phyloP scores from a whole-genome alignment of 1,140 invertebrate genomes.

The Steinernema feltiae region DNA sequence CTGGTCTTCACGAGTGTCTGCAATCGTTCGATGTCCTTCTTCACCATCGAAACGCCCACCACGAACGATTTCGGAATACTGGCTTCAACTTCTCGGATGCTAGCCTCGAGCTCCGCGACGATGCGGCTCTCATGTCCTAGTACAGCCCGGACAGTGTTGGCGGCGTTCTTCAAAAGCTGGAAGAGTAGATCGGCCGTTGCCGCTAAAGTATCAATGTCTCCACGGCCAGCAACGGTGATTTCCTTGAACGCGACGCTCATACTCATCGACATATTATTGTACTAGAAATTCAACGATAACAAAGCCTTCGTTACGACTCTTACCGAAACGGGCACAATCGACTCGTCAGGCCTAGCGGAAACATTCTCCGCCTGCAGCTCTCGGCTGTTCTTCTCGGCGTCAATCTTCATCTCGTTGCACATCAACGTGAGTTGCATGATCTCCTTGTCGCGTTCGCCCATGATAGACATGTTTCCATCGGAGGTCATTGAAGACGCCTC shows the following conservation, averaged over 20 bases:
- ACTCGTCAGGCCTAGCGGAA: background rate
- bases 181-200: background rate
- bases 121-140: background rate
- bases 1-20: background rate
- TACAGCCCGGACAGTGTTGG: background rate
- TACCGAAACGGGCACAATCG: background rate
- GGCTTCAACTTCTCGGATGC: background rate
- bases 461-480: background rate
- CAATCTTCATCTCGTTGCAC: background rate
- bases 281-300: background rate
- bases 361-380: background rate
- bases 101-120: background rate
- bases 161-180: background rate
- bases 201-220: background rate
- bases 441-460: slow-evolving; percentile 2
- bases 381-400: background rate
- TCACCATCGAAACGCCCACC: background rate
- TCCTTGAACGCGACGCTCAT: background rate
- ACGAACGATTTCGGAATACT: background rate
- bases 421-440: background rate
- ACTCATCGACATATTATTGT: background rate
- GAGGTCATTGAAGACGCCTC: no score
- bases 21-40: background rate
- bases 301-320: background rate
- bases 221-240: background rate